Evolutionary conservation across 2,888 invertebrate genomes (phyloP).

Genomic region (Mimachlamys varia): DNA sequence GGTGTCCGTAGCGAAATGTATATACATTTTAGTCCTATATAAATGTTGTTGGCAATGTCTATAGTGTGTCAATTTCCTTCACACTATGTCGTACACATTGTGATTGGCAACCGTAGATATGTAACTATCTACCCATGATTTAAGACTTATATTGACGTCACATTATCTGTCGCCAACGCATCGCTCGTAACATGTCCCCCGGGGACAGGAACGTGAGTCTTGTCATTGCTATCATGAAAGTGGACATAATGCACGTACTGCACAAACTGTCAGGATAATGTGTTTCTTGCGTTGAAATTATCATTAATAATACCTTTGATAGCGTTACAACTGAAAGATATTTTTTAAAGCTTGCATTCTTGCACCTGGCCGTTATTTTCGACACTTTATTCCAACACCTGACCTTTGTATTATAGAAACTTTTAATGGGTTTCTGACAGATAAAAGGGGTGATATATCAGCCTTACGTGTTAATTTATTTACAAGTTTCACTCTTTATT

Average conservation of each 20-base stretch:
- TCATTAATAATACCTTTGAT: neutral
- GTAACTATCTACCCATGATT: neutral
- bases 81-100: neutral
- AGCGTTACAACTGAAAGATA: neutral
- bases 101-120: neutral
- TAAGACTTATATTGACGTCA: neutral
- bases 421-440: neutral
- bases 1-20: neutral
- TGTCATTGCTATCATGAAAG: neutral
- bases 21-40: neutral
- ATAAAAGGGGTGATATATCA: no score
- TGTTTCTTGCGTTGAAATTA: neutral
- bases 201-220: neutral
- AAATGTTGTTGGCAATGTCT: neutral
- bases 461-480: no score
- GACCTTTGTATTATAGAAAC: neutral
- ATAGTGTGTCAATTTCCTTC: neutral
- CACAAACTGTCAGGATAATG: neutral
- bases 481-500: no score
- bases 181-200: neutral
- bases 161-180: neutral
- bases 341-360: neutral
- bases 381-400: neutral
- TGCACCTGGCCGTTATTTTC: no score
- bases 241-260: neutral